phyloP scores from a whole-genome alignment of 2,797 vertebrate genomes.

The Oophaga sylvatica region DNA sequence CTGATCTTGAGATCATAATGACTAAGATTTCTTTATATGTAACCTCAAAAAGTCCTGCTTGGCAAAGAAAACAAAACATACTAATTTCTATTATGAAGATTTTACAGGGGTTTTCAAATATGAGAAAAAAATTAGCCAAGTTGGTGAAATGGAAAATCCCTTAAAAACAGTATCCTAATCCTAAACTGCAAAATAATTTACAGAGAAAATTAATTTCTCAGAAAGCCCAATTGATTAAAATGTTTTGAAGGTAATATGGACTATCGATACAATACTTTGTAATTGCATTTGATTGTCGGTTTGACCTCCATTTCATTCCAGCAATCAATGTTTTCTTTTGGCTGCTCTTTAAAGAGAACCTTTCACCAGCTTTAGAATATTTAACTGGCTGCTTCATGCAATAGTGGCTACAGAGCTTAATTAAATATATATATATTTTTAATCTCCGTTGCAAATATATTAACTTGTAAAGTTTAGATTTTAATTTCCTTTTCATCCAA shows the following conservation, averaged over 20 bases:
- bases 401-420: too few species aligned
- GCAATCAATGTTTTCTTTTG: conserved; percentile 8
- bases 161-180: neutral
- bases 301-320: neutral
- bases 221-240: neutral
- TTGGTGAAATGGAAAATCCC: too few species aligned
- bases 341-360: neutral
- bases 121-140: too few species aligned
- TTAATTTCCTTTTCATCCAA: too few species aligned
- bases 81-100: neutral
- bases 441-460: too few species aligned
- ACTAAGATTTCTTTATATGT: neutral
- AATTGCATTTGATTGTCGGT: neutral
- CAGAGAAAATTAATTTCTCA: neutral
- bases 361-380: too few species aligned
- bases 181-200: neutral
- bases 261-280: neutral
- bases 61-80: neutral
- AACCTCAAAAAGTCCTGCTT: neutral
- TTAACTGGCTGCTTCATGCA: too few species aligned
- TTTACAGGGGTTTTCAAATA: neutral
- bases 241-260: neutral
- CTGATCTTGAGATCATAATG: neutral
- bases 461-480: too few species aligned
- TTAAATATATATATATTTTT: too few species aligned